Conservation (phyloP, 2,797 vertebrate genomes). For the Capromys pilorides region DNA sequence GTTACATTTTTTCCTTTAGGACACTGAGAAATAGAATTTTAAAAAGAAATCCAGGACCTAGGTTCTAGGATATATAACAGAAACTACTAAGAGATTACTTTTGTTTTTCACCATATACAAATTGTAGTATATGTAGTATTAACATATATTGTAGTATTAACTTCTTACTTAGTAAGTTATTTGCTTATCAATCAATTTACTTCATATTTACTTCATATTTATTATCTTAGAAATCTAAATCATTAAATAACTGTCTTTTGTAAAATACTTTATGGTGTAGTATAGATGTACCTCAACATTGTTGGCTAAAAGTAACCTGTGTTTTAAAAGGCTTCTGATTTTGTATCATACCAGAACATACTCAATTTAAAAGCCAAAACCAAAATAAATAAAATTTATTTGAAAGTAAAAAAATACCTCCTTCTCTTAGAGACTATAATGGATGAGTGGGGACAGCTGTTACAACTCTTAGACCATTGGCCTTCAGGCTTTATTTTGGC, state of each 20-base stretch:
- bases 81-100: background rate
- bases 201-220: background rate
- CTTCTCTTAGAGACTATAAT: conserved; percentile 22
- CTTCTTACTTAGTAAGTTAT: background rate
- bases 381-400: conserved; percentile 32
- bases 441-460: background rate
- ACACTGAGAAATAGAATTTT: background rate
- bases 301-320: background rate
- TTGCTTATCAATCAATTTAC: background rate
- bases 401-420: conserved; percentile 6
- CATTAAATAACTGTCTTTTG: background rate
- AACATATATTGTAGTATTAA: too few species aligned
- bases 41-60: background rate
- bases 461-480: background rate
- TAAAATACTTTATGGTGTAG: background rate
- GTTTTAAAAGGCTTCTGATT: conserved; percentile 38
- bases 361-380: conserved; percentile 17
- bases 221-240: conserved; percentile 19
- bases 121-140: background rate
- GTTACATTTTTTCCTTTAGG: background rate
- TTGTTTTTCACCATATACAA: background rate
- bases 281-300: conserved; percentile 19
- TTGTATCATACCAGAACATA: conserved; percentile 31
- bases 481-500: background rate
- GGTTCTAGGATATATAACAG: background rate